Base-by-base conservation (phyloP, 2,797 vertebrate genomes). In the Bradypus variegatus region DNA sequence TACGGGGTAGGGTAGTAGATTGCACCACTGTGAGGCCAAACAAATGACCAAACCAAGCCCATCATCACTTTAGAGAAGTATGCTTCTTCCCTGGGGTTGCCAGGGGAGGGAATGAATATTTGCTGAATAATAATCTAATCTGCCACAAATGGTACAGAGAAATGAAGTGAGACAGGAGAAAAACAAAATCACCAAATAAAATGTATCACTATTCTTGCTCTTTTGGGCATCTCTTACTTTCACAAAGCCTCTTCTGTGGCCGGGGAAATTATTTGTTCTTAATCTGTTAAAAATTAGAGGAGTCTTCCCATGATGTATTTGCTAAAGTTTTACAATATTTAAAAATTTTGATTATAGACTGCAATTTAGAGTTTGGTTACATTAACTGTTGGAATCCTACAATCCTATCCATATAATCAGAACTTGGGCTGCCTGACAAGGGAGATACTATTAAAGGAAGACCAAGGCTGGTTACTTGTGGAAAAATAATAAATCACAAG, bases 121-220 rank as follows among this genome's bases (percentile, higher is more conserved):
- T 93, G 75, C 88, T 94, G 91, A 86, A 92, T 90, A 93, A 94
- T 93, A 94, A 94, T 93, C 50, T 92, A 60, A 90, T 93, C 89
- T 90, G 65, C 55, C 76, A 86, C 94, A 96, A 93, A 95, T 95
- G 94, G 94, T 81, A 93, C 65, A 88, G 82, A 94, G 96, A 83
- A 92, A 83, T 93, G 60, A 92, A 88, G 95, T 95, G 93, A 94
- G 95, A 94, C 65, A 86, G 50, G 31, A 55, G n/a, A 6, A 62
- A 60, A 45, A 58, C 55, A 55, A 76, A 58, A 48, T 87, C 72
- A 69, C 55, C 78, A 92, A 88, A 88, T 86, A 76, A 41, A 41
- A 64, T 78, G 6, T 72, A 50, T 93, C 83, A 78, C 60, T 60
- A 10, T 72, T 48, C n/a, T 90, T 96, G 92, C 79, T 96, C 91